phyloP scores from a whole-genome alignment of 2,888 invertebrate genomes.

The Tineola bisselliella region DNA sequence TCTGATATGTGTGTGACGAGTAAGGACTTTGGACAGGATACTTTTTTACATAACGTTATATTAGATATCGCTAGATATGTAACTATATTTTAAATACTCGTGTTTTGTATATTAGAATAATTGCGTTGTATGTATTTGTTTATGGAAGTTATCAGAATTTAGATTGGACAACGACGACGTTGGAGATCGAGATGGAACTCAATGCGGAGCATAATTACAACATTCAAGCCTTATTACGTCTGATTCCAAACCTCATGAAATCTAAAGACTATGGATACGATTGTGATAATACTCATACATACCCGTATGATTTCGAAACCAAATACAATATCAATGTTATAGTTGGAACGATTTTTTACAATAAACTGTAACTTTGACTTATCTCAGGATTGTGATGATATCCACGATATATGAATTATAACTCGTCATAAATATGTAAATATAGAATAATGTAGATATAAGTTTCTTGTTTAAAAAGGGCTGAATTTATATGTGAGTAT shows the following conservation, averaged over 20 bases:
- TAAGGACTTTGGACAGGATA: background rate
- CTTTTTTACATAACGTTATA: background rate
- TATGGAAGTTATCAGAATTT: background rate
- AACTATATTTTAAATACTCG: constrained; percentile 1
- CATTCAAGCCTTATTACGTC: background rate
- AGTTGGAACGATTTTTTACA: background rate
- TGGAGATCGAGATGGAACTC: background rate
- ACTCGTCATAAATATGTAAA: constrained; percentile 34
- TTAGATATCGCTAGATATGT: background rate
- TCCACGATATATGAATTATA: constrained; percentile 6
- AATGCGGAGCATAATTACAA: background rate
- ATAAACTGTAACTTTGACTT: background rate
- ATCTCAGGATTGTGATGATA: background rate
- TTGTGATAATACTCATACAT: background rate
- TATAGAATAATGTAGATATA: constrained; percentile 46
- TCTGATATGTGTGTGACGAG: background rate
- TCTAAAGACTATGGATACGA: background rate
- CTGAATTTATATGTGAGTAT: constrained; percentile 40
- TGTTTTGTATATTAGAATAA: background rate
- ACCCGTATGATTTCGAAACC: background rate
- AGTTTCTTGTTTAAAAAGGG: constrained; percentile 30
- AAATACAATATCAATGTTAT: background rate
- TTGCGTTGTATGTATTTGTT: background rate
- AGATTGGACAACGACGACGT: constrained; percentile 1
- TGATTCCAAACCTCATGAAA: background rate